Evolutionary conservation across 2,888 invertebrate genomes (phyloP), one percentile per base, ranked within the genome.

Genomic region (Rambutsinella grinnellia): DNA sequence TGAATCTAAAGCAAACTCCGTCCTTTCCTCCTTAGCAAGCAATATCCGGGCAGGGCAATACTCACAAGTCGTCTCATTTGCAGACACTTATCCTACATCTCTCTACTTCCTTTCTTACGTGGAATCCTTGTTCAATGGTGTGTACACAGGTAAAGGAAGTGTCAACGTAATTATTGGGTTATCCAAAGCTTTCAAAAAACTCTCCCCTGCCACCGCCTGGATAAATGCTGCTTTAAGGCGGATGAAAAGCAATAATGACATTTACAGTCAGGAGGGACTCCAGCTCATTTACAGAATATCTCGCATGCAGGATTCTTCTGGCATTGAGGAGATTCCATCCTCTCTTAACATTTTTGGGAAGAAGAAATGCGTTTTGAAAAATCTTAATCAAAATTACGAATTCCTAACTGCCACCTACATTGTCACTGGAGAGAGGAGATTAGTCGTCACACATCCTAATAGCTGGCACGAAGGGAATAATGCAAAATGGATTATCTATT

Each of bases 391-490:
- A 21, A 21, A 24, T 5, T 5, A 57, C 57, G 57, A 57, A 57
- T 57, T 57, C 23, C 57, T 57, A 19, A 21, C 57, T 8, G 57
- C 57, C 3, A 17, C 13, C 6, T 57, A 19, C 6, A 24, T n/a
- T 15, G 23, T 57, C 3, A 21, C 57, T 3, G 57, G 57, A 24
- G 57, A 57, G 15, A 10, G 57, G 8, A 10, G 57, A 8, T 24
- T 57, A 24, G 57, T 57, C 8, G 57, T 57, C 5, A 57, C 57
- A 10, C 23, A 57, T 21, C 57, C 57, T 23, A 57, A 57, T 15
- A 57, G 57, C 15, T 57, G 57, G 57, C 23, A 19, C 23, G 23
- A 10, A 24, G 57, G 57, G 23, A 15, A 57, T 8, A 57, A 57
- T 57, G 57, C 57, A 3, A 57, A 57, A 15, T 57, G 23, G 57